Conservation (phyloP, 2,888 invertebrate genomes). For the Stenichneumon culpator region DNA sequence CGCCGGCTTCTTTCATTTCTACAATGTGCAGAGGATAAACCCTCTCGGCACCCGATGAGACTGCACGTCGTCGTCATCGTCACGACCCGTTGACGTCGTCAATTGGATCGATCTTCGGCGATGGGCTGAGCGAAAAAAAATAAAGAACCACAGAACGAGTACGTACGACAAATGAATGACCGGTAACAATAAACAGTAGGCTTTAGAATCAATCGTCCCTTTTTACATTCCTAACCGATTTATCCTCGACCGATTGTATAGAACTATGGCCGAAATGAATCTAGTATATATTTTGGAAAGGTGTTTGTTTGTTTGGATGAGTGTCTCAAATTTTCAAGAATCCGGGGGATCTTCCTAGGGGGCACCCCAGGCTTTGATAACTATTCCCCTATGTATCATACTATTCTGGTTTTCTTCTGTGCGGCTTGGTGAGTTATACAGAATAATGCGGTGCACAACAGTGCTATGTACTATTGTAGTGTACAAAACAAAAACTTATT, state of each 20-base stretch:
- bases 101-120: constrained; percentile 58
- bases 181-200: constrained; percentile 34
- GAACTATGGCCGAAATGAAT: background rate
- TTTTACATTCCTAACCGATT: background rate
- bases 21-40: constrained; percentile 45
- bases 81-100: constrained; percentile 43
- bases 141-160: background rate
- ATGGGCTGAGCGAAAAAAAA: constrained; percentile 13
- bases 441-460: no score
- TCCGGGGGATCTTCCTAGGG: no score
- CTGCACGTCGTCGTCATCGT: constrained; percentile 55
- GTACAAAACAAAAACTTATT: no score
- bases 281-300: no score
- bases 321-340: no score
- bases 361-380: no score
- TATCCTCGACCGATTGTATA: background rate
- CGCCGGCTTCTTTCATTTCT: constrained; percentile 56
- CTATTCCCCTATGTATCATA: no score
- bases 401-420: no score
- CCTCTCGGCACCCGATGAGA: constrained; percentile 47
- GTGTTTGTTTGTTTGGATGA: no score
- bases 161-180: constrained; percentile 43
- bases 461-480: no score
- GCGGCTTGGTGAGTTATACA: no score
- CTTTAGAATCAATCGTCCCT: constrained; percentile 35